Evolutionary conservation across 64 coral and sea anemone genomes (phyloP).

Genomic region (Orbicella faveolata): DNA sequence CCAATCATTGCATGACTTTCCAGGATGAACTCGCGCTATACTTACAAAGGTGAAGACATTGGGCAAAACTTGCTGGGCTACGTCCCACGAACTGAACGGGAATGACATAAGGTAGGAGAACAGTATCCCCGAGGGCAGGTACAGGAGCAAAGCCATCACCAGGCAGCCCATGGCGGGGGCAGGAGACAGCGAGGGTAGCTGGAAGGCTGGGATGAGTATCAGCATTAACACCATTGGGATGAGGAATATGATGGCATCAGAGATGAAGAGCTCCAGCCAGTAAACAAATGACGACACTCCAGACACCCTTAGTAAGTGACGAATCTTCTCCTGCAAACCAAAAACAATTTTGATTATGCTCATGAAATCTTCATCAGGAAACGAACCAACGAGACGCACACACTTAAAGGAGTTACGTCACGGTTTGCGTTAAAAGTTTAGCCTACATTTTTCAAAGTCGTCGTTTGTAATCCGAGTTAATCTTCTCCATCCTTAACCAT

Average conservation of each 20-base stretch:
- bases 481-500: too few species aligned
- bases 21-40: not conserved
- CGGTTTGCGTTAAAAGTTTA: too few species aligned
- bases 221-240: constrained; percentile 47
- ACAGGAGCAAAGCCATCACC: constrained; percentile 52
- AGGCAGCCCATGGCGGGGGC: constrained; percentile 67
- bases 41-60: constrained; percentile 63
- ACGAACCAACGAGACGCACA: too few species aligned
- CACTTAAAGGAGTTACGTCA: too few species aligned
- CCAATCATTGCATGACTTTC: too few species aligned
- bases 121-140: constrained; percentile 59
- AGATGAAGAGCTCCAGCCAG: constrained; percentile 67
- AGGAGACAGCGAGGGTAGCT: constrained; percentile 61
- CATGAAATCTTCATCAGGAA: not conserved
- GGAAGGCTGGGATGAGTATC: constrained; percentile 66
- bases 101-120: constrained; percentile 67
- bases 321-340: constrained; percentile 47
- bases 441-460: too few species aligned
- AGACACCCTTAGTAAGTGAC: constrained; percentile 73
- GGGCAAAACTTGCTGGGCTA: constrained; percentile 55
- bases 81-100: constrained; percentile 74
- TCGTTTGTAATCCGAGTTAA: too few species aligned
- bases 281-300: constrained; percentile 68
- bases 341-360: not conserved
- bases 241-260: constrained; percentile 64